A percentile compares a stretch with the other conserved stretches of the same genome.
Conservation (phyloP, 2,113 vertebrate genomes). For the Silurus asotus region DNA sequence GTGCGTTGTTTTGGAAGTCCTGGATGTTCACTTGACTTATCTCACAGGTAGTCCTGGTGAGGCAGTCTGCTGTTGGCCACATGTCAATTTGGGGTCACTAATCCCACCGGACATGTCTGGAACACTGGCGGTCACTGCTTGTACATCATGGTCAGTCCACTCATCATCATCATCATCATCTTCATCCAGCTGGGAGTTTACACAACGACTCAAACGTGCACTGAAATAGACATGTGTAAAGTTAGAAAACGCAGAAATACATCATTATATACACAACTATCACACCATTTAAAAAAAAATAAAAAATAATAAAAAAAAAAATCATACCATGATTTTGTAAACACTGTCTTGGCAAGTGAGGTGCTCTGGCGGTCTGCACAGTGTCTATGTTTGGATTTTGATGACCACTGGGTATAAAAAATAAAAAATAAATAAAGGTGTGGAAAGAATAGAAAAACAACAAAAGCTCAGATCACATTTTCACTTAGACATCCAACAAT, state of each 20-base stretch:
- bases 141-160: conserved; percentile 52
- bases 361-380: conserved; percentile 22
- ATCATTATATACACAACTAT: not conserved
- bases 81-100: conserved; percentile 27
- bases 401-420: conserved; percentile 52
- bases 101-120: conserved; percentile 50
- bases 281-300: too few species aligned
- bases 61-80: conserved; percentile 38
- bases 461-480: not conserved
- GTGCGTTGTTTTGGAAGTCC: conserved; percentile 29
- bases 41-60: conserved; percentile 28
- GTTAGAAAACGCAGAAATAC: not conserved
- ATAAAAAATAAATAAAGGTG: not conserved
- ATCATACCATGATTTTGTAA: conserved; percentile 50
- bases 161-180: conserved; percentile 51
- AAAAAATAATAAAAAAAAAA: too few species aligned
- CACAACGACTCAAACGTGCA: conserved; percentile 35
- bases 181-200: conserved; percentile 35
- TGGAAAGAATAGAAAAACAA: not conserved
- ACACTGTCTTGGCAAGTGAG: conserved; percentile 24
- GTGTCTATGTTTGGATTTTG: conserved; percentile 43
- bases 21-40: conserved; percentile 1
- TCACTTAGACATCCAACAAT: not conserved
- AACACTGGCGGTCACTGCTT: conserved; percentile 53
- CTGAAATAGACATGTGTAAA: not conserved